These are phyloP conservation scores for Trichechus manatus DNA, from an alignment of 2,113 vertebrate species.

Conservation along the genomic window DNA sequence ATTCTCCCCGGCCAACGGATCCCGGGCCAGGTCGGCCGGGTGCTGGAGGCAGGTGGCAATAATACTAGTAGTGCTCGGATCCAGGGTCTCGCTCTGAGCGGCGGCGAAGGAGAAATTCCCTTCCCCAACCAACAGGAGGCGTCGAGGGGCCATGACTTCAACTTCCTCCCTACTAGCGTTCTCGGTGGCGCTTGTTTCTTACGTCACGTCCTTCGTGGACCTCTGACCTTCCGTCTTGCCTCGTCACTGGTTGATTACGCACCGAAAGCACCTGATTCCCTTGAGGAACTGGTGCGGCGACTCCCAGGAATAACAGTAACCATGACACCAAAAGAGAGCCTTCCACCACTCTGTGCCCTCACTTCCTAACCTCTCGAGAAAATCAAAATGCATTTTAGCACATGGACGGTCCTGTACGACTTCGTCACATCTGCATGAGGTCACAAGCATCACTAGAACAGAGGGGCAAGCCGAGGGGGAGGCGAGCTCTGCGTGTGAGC, in stretches of 20 bases:
- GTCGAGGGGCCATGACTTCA: constrained; percentile 77
- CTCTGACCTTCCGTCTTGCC: accelerated
- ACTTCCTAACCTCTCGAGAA: neutral
- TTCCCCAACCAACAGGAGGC: constrained; percentile 93
- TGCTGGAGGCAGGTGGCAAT: constrained; percentile 92
- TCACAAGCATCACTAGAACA: constrained; percentile 19
- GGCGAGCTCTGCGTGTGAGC: neutral
- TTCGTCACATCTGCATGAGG: constrained; percentile 29
- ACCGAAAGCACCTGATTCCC: accelerated
- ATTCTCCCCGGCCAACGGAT: constrained; percentile 86
- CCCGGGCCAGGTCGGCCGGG: constrained; percentile 82
- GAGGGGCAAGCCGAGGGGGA: neutral
- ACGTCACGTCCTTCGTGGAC: constrained; percentile 58
- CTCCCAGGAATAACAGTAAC: accelerated
- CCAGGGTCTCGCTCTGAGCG: constrained; percentile 81
- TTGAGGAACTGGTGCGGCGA: accelerated
- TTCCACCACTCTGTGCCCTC: accelerated
- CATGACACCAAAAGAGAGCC: neutral
- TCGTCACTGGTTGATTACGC: neutral
- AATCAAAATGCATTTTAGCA: neutral
- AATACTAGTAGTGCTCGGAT: constrained; percentile 70
- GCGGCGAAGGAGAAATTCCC: constrained; percentile 97
- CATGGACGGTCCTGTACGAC: neutral
- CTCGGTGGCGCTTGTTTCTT: neutral
- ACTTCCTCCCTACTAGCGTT: accelerated